These are phyloP conservation scores for Agrypnia vestita DNA, from an alignment of 1,140 invertebrate genomes.

Conservation along the genomic window DNA sequence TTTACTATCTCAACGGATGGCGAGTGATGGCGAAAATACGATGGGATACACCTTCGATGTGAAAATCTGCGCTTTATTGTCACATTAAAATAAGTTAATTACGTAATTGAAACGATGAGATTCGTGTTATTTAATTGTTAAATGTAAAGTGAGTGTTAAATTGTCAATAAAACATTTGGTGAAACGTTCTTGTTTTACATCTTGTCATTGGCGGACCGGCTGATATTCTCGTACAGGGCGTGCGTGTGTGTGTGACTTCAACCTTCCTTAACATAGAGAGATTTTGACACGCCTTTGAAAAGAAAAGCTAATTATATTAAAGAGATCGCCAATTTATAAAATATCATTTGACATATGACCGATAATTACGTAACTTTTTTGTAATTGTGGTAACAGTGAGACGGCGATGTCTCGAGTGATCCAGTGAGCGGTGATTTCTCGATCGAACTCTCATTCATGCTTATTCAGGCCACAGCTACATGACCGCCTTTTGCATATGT, in stretches of 20 bases:
- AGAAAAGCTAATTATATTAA: constrained; percentile 46
- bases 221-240: constrained; percentile 50
- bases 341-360: constrained; percentile 52
- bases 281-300: constrained; percentile 52
- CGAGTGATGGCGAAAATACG: constrained; percentile 56
- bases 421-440: constrained; percentile 46
- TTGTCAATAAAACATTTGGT: constrained; percentile 52
- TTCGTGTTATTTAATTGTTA: constrained; percentile 44
- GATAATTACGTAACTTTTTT: constrained; percentile 56
- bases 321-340: constrained; percentile 49
- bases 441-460: constrained; percentile 43
- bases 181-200: constrained; percentile 50
- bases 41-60: constrained; percentile 53
- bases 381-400: constrained; percentile 53
- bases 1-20: constrained; percentile 56
- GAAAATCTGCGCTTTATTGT: constrained; percentile 49
- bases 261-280: constrained; percentile 41
- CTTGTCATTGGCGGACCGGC: constrained; percentile 55
- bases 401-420: constrained; percentile 46
- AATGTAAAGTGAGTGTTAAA: constrained; percentile 46
- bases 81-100: constrained; percentile 42
- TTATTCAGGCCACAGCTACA: constrained; percentile 50
- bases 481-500: constrained; percentile 52
- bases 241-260: constrained; percentile 52
- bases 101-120: constrained; percentile 33